phyloP scores from a whole-genome alignment of 2,888 invertebrate species.

The Eumacrocentrus americanus region DNA sequence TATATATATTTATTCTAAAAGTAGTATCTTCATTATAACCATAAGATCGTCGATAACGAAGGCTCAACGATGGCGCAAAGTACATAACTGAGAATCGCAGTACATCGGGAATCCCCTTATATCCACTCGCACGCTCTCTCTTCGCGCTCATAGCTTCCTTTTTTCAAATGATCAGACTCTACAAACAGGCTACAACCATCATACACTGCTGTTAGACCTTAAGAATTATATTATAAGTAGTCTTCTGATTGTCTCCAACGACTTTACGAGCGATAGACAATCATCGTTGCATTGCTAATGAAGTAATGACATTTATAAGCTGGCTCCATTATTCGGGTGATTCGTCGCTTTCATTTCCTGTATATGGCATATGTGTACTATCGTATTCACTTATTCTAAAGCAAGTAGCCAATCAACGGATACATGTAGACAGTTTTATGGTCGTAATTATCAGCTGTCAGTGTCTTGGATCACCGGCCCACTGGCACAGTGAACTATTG shows the following conservation, averaged over 20 bases:
- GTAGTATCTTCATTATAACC: constrained; percentile 27
- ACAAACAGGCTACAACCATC: background rate
- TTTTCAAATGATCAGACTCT: constrained; percentile 9
- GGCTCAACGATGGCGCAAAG: constrained; percentile 42
- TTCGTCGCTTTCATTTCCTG: background rate
- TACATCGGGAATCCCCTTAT: constrained; percentile 47
- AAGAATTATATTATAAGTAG: background rate
- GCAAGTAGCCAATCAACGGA: background rate
- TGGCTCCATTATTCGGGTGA: background rate
- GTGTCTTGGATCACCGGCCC: constrained; percentile 21
- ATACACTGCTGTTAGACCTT: background rate
- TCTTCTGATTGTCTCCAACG: background rate
- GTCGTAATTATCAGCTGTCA: constrained; percentile 18
- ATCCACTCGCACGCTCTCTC: constrained; percentile 39
- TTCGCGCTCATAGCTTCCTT: constrained; percentile 24
- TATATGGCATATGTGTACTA: background rate
- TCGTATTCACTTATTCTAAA: background rate
- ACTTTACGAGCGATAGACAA: background rate
- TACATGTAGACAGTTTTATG: background rate
- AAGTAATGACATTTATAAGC: background rate
- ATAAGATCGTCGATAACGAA: constrained; percentile 31
- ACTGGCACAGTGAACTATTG: constrained; percentile 35
- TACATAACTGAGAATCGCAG: constrained; percentile 50
- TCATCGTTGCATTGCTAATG: background rate
- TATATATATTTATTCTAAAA: too few species aligned